phyloP scores from a whole-genome alignment of 2,888 invertebrate genomes.

The Odiellus spinosus region DNA sequence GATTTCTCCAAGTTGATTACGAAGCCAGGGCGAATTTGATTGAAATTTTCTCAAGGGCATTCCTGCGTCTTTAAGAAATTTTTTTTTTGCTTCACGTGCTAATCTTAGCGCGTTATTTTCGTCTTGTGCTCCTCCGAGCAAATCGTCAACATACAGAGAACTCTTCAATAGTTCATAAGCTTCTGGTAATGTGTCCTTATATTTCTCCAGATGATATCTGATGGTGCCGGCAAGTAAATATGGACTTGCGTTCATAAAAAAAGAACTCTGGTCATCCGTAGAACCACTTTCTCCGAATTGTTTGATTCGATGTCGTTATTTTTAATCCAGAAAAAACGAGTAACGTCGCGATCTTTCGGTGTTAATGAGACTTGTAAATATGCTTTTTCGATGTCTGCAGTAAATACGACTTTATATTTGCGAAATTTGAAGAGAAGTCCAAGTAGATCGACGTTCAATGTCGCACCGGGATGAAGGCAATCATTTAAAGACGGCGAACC shows the following conservation, averaged over 20 bases:
- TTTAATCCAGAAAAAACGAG: conserved; percentile 7
- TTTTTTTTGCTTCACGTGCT: neutral
- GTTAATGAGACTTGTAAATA: conserved; percentile 6
- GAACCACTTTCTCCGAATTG: too few relatives aligned
- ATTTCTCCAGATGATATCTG: conserved; percentile 2
- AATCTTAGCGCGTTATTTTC: neutral
- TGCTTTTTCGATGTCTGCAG: conserved; percentile 9
- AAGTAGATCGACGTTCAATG: conserved; percentile 2
- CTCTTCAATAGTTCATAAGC: neutral
- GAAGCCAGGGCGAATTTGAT: neutral
- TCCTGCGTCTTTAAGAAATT: neutral
- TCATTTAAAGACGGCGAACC: conserved; percentile 6
- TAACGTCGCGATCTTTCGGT: conserved; percentile 4
- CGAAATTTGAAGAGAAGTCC: conserved; percentile 3
- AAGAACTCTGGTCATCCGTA: neutral
- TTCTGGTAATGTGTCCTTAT: neutral
- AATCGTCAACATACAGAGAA: conserved; percentile 1
- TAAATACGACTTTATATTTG: conserved; percentile 11
- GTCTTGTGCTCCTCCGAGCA: neutral
- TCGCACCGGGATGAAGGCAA: conserved; percentile 4
- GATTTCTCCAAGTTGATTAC: too few relatives aligned
- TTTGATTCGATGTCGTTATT: neutral
- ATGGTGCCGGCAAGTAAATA: conserved; percentile 2
- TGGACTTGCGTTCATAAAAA: conserved; percentile 1
- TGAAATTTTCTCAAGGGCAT: conserved; percentile 2